These are phyloP conservation scores for Parazoanthus swiftii DNA, from an alignment of 92 coral and sea anemone genomes.

Conservation along the genomic window DNA sequence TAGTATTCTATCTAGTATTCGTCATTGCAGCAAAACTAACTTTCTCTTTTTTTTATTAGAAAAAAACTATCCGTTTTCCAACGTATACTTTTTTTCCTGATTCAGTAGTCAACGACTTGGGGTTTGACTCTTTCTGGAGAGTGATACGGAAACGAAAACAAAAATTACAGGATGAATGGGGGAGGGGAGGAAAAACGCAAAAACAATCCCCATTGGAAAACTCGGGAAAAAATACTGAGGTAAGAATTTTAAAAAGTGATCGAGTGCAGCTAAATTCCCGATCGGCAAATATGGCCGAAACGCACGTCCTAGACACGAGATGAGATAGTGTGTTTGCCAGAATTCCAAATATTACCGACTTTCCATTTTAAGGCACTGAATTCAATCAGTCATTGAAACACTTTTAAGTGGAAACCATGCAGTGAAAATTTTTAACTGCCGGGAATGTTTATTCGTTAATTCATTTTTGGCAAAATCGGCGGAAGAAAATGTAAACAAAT, in stretches of 20 bases:
- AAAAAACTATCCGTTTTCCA: too few species aligned
- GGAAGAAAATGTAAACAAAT: background rate
- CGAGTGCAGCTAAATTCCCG: background rate
- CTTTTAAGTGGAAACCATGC: too few species aligned
- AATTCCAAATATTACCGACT: too few species aligned
- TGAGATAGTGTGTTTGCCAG: background rate
- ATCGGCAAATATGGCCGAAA: background rate
- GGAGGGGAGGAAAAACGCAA: background rate
- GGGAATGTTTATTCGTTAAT: background rate
- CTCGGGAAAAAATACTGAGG: background rate
- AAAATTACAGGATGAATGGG: background rate
- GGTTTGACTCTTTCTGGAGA: background rate
- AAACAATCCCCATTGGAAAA: background rate
- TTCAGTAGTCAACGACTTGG: background rate
- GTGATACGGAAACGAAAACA: background rate
- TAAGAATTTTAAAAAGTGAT: too few species aligned
- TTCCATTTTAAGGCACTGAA: background rate
- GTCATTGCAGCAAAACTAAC: too few species aligned
- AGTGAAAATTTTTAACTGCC: background rate
- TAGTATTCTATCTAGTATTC: too few species aligned
- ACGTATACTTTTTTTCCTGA: too few species aligned
- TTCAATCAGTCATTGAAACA: background rate
- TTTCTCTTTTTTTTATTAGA: too few species aligned
- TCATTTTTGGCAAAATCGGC: background rate
- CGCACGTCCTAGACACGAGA: background rate